A percentile compares a stretch with the other conserved stretches of the same genome.
Conservation (phyloP, 2,113 vertebrate genomes). For the Anguilla rostrata region DNA sequence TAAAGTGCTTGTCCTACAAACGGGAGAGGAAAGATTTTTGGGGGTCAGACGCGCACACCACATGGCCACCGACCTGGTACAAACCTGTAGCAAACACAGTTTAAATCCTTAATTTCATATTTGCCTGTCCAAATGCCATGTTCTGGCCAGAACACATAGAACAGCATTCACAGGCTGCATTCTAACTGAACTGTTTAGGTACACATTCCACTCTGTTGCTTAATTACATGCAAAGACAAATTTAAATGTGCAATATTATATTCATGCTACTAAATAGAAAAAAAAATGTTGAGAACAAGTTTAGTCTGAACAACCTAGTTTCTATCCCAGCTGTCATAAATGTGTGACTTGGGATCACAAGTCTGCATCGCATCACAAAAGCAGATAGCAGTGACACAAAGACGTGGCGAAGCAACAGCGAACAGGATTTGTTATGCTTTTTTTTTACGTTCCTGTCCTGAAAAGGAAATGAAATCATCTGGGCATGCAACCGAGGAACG, state of each 20-base stretch:
- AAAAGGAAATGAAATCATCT: background rate
- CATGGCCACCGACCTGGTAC: background rate
- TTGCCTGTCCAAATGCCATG: background rate
- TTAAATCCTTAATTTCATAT: background rate
- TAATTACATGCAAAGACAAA: too few species aligned
- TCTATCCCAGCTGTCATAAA: background rate
- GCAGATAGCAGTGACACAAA: background rate
- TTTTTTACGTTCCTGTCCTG: background rate
- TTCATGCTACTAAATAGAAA: too few species aligned
- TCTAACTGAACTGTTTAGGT: too few species aligned
- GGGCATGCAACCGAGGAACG: background rate
- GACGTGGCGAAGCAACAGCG: background rate
- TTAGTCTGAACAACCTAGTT: background rate
- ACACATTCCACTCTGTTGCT: background rate
- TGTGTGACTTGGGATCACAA: background rate
- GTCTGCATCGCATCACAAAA: background rate
- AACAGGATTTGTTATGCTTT: background rate
- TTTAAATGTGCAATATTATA: too few species aligned
- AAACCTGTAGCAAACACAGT: too few species aligned
- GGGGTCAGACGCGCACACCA: background rate
- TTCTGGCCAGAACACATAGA: background rate
- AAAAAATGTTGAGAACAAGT: too few species aligned
- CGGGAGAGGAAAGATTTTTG: background rate
- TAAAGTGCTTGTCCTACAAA: background rate
- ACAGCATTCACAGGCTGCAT: too few species aligned